Base-by-base conservation (phyloP, 2,113 vertebrate species). In the Planiliza haematocheilus region DNA sequence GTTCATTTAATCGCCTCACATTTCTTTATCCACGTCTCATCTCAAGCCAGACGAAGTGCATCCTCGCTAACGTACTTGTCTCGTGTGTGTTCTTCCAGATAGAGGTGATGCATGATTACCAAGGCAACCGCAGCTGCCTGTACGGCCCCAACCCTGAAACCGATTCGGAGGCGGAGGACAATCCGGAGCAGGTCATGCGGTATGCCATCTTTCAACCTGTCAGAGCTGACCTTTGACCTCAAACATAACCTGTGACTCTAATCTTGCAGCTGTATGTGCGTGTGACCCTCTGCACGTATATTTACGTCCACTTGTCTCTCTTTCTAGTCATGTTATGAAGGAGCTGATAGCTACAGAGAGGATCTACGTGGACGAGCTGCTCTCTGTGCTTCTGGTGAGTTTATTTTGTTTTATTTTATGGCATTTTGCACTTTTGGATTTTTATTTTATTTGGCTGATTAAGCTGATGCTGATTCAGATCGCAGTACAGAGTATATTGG, bases 261-360 rank as follows among this genome's bases (percentile, higher is more conserved):
- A n/a, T 14, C 10, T 36, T 77, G 55, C 21, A 34, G 30, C 51
- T 63, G 46, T 21, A 48, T 37, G 6, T 30, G 7, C 37, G n/a
- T 11, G 2, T 30, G n/a, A n/a, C n/a, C n/a, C n/a, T n/a, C n/a
- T n/a, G n/a, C n/a, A n/a, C n/a, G n/a, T n/a, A n/a, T n/a, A 30
- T 30, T 30, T 5, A 30, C 24, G 24, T 30, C 24, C 24, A 30
- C 3, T 2, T 45, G 16, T 62, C 8, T n/a, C 42, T 80, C 37
- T 77, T 20, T 74, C 12, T 60, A 98, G 97, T 8, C 95, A 95
- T 1, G 92, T 98, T 11, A 95, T 98, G 70, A 96, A 97, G 67
- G 97, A 98, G 39, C 93, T 98, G 38, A 94, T 98, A 65, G 94
- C 96, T 66, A 97, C 97, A 0, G 97, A 98, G 86, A 94, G 94